Conservation (phyloP, 2,888 invertebrate genomes). For the Polydrusus pterygomalis region DNA sequence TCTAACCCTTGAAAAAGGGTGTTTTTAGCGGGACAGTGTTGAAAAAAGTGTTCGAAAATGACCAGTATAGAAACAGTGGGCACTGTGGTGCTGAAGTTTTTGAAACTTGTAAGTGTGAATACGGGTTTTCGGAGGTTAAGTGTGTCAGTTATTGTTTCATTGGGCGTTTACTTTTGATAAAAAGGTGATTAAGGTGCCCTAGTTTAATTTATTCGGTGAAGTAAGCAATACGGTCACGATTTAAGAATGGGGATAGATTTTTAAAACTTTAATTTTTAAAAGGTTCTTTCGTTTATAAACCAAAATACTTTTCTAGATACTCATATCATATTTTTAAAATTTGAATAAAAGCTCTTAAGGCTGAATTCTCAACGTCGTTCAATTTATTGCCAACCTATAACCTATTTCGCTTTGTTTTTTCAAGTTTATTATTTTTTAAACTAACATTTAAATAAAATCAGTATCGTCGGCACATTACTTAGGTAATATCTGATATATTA, state of each 20-base stretch:
- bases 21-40: slow-evolving; percentile 9
- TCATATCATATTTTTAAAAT: too few species aligned
- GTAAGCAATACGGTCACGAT: slow-evolving; percentile 14
- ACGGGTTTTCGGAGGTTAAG: slow-evolving; percentile 8
- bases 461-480: too few species aligned
- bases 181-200: slow-evolving; percentile 13
- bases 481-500: too few species aligned
- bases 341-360: too few species aligned
- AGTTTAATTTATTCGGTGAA: background rate
- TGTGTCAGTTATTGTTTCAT: slow-evolving; percentile 24
- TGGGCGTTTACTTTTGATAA: slow-evolving; percentile 43
- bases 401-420: too few species aligned
- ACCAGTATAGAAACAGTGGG: slow-evolving; percentile 88
- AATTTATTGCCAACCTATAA: too few species aligned
- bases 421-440: too few species aligned
- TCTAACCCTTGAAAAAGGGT: slow-evolving; percentile 6
- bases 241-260: background rate
- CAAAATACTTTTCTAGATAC: too few species aligned
- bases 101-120: slow-evolving; percentile 88
- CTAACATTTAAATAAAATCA: too few species aligned
- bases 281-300: too few species aligned
- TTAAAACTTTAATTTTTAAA: background rate
- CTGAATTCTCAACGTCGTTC: too few species aligned
- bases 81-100: slow-evolving; percentile 85
- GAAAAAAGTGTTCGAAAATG: slow-evolving; percentile 74